Evolutionary conservation across 1,140 invertebrate genomes (phyloP), one percentile per base, ranked within the genome.

Genomic region (Metopolophium dirhodum): DNA sequence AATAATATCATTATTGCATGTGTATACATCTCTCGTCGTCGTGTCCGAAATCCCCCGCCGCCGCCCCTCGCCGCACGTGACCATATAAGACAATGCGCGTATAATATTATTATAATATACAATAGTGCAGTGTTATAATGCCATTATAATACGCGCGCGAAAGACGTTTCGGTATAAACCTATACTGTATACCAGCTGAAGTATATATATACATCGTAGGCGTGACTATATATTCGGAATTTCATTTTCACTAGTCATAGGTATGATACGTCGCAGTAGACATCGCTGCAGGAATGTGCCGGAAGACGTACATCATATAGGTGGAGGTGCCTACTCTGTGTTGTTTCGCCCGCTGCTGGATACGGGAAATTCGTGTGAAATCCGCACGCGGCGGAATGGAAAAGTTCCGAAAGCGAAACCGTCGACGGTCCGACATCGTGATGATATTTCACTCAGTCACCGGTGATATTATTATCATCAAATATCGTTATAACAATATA

Each of bases 151-250:
- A 51, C 49, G 49, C 57, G 61, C 26, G 61, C 30, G 30, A n/a
- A 68, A 68, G 61, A 68, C 30, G 26, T n/a, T n/a, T 2, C 51
- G 11, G 61, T 61, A 61, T 9, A 57, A 49, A 51, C 2, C 20
- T 54, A 37, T 37, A 2, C 9, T 30, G 4, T 6, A 68, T n/a
- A 68, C 11, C 30, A 20, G 1, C 49, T 20, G 49, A 14, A 51
- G 49, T 51, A 51, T 14, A 14, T 7, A n/a, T 0, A 14, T 30
- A 14, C 61, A 18, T 68, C 88, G 89, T 90, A 61, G 89, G 89
- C 89, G 89, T 90, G 89, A 90, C 89, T 37, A 45, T n/a, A n/a
- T n/a, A n/a, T 68, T n/a, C 37, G 37, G 22, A 85, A 85, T 85
- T 37, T 45, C 37, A 7, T 90, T 61, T 68, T 45, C 89, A 30